Percentiles rank a stretch among this genome's conserved stretches.
These are phyloP conservation scores for Liodrosophila aerea DNA, from an alignment of 2,888 invertebrate genomes.

Conservation along the genomic window DNA sequence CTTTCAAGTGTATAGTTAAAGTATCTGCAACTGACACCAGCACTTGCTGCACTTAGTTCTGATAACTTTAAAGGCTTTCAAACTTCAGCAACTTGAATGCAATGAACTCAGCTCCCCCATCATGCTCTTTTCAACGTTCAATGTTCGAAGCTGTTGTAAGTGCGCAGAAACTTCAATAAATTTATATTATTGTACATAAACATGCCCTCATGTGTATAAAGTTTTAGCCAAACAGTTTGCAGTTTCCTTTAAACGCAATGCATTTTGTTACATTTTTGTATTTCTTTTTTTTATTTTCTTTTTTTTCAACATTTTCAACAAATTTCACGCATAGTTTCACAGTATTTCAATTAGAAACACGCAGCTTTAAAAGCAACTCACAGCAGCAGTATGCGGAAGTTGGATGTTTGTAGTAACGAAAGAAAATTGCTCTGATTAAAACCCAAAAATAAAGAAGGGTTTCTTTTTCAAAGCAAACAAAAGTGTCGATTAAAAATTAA, in stretches of 20 bases:
- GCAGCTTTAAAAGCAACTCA: neutral
- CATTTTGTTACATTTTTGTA: no score
- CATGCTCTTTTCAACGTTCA: constrained; percentile 27
- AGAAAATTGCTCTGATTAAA: no score
- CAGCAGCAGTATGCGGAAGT: no score
- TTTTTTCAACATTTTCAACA: constrained; percentile 22
- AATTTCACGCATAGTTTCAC: constrained; percentile 60
- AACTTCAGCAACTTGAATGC: constrained; percentile 24
- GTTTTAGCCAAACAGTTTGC: constrained; percentile 31
- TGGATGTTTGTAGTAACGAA: no score
- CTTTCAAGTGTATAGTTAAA: no score
- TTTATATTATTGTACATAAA: neutral
- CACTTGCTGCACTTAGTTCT: neutral
- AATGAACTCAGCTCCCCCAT: constrained; percentile 31
- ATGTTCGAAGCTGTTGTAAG: constrained; percentile 23
- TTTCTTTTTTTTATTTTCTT: no score
- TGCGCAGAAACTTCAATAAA: constrained; percentile 13
- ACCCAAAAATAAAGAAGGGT: no score
- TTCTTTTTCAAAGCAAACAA: no score
- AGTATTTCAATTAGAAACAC: constrained; percentile 61
- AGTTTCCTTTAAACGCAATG: constrained; percentile 2
- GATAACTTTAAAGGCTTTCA: constrained; percentile 13
- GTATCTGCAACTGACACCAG: constrained; percentile 8
- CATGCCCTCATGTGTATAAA: constrained; percentile 14
- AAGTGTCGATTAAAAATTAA: no score